Evolutionary conservation across 2,113 vertebrate genomes (phyloP), one percentile per base, ranked within the genome.

Genomic region (Buteo buteo): DNA sequence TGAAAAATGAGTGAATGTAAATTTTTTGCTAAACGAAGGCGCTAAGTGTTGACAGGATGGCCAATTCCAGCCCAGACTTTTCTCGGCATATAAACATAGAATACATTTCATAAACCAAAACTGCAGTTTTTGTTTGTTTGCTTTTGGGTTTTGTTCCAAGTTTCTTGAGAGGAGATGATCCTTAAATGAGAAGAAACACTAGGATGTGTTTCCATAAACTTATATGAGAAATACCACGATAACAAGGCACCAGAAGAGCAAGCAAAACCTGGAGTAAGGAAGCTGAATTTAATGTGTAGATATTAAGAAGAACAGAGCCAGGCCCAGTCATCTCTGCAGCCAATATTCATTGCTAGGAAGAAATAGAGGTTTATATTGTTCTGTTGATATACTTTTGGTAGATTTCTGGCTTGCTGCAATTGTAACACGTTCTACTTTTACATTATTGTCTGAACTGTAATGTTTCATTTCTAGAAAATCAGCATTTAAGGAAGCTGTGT

Each of bases 81-180:
- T 90, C 58, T 95, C 62, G 80, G 74, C 58, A 19, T 82, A 55
- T 95, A 96, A 96, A 88, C 69, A 84, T 16, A 86, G 54, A 77
- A 47, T 80, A 32, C 49, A 77, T 94, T 94, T 96, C 74, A 73
- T 77, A 90, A 93, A 92, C 38, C 31, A 86, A 94, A 91, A 79
- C 64, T 90, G 40, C 40, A 92, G 69, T 0, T 80, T 83, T 82
- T 93, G 61, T 91, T 95, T 95, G 44, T 87, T 96, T 96, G 62
- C 54, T 82, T 80, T 83, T 86, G 76, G 66, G 36, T 54, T 91
- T 82, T 88, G 66, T 88, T 94, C 82, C 32, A 64, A 94, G 79
- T 88, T 92, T 81, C 86, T 91, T 73, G 34, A 66, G 74, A 91
- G 11, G 24, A 86, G 5, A 3, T 77, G 77, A 71, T 93, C 67